Evolutionary conservation across 2,113 vertebrate species (phyloP).

Genomic region (Embiotoca jacksoni): DNA sequence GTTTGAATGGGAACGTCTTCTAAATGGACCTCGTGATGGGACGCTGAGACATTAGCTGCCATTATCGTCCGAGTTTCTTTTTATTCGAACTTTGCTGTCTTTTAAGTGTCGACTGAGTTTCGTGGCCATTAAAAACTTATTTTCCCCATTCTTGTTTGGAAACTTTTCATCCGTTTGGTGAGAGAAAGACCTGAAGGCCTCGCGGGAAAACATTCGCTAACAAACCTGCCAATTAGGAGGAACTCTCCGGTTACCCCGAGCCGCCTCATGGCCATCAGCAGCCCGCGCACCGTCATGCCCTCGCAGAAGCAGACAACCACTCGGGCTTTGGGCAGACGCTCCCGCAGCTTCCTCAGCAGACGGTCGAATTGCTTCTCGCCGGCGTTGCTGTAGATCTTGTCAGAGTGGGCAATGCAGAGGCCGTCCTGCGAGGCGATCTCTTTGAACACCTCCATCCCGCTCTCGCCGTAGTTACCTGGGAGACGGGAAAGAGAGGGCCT

Average conservation of each 20-base stretch:
- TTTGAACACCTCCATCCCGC: slow-evolving; percentile 98
- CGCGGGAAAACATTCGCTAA: slow-evolving; percentile 30
- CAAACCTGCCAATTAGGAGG: slow-evolving; percentile 95
- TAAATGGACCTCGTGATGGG: too few species aligned
- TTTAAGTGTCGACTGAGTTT: background rate
- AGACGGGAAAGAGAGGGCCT: slow-evolving; percentile 15
- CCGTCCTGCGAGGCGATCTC: slow-evolving; percentile 95
- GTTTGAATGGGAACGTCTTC: too few species aligned
- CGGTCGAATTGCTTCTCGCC: slow-evolving; percentile 97
- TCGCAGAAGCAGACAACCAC: slow-evolving; percentile 99
- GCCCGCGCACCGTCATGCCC: slow-evolving; percentile 96
- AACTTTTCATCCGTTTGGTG: slow-evolving; percentile 9
- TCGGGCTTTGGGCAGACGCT: slow-evolving; percentile 93
- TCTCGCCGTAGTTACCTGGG: slow-evolving; percentile 97
- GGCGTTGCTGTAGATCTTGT: slow-evolving; percentile 99
- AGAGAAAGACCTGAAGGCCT: background rate
- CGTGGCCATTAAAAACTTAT: background rate
- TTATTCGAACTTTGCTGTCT: background rate
- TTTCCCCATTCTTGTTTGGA: background rate
- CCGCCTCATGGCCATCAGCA: slow-evolving; percentile 96
- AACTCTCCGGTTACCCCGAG: slow-evolving; percentile 94
- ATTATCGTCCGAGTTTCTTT: too few species aligned
- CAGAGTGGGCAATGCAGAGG: slow-evolving; percentile 95
- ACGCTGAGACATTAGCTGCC: too few species aligned
- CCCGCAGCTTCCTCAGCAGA: slow-evolving; percentile 94